phyloP scores from a whole-genome alignment of 2,888 invertebrate species.

The Drosophila peninsularis region DNA sequence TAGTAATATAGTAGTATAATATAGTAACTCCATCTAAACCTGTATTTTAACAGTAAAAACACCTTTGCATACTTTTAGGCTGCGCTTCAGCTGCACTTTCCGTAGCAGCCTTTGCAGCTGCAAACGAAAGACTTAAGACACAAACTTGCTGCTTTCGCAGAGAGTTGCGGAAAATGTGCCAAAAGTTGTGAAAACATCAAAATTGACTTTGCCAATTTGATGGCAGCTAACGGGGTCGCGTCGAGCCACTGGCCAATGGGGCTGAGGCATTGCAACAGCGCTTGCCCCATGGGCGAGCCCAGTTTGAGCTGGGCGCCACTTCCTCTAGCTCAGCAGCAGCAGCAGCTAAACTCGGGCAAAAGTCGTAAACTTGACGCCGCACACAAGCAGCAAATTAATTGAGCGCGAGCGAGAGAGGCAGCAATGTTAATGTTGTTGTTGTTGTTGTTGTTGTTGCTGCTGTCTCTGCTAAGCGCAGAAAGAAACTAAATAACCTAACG shows the following conservation, averaged over 20 bases:
- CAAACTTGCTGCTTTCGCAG: slow-evolving; percentile 40
- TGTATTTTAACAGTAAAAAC: not conserved
- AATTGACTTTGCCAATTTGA: slow-evolving; percentile 23
- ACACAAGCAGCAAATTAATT: slow-evolving; percentile 60
- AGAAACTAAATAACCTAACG: slow-evolving; percentile 57
- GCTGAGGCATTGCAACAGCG: slow-evolving; percentile 39
- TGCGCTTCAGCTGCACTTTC: not conserved
- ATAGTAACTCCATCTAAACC: too few relatives aligned
- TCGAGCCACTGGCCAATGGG: slow-evolving; percentile 15
- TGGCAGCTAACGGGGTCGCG: slow-evolving; percentile 56
- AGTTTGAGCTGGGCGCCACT: slow-evolving; percentile 34
- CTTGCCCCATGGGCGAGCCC: slow-evolving; percentile 25
- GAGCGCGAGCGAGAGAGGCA: slow-evolving; percentile 23
- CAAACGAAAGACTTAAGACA: slow-evolving; percentile 54
- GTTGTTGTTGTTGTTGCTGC: slow-evolving; percentile 18
- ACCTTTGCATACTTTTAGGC: slow-evolving; percentile 38
- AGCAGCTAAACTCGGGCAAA: slow-evolving; percentile 44
- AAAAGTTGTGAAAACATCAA: slow-evolving; percentile 28
- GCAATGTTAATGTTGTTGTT: slow-evolving; percentile 9
- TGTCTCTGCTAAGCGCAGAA: slow-evolving; percentile 34
- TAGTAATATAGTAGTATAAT: too few relatives aligned
- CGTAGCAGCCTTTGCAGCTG: slow-evolving; percentile 39
- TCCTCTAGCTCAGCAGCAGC: slow-evolving; percentile 32
- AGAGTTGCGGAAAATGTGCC: not conserved
- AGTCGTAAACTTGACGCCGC: slow-evolving; percentile 39